Base-by-base conservation (phyloP, 2,113 vertebrate species). In the Hydrochoerus hydrochaeris region DNA sequence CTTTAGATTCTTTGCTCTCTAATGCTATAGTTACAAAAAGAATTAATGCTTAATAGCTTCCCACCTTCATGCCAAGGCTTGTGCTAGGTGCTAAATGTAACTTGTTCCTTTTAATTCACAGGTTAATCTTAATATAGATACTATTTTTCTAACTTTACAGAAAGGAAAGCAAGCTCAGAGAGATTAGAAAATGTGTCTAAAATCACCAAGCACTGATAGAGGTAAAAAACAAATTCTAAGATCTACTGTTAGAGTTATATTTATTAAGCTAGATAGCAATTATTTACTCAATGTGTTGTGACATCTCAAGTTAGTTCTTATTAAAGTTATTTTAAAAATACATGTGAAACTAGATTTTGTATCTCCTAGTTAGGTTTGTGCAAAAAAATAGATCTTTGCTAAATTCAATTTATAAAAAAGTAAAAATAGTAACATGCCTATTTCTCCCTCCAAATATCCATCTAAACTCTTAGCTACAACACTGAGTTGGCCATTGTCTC, bases 181-280 rank as follows among this genome's bases (percentile, higher is more conserved):
- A 90, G 30, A 91, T 52, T 92, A 96, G 95, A 9, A 88, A 80
- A 90, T 78, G 28, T 77, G 32, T 94, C 35, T 95, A 89, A 97
- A 94, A 73, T 87, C 57, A 95, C 6, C 57, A 87, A 94, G 46
- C 38, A 94, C 7, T 91, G 73, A 44, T 46, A 88, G 16, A 89
- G 49, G 16, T 92, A 52, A 97, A 86, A 97, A 97, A 81, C 20
- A 86, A 94, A 85, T 89, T 89, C 54, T 93, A 24, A 77, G 38
- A 95, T 71, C n/a, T 81, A 16, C 7, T 91, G 49, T 96, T 65
- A 81, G 32, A 75, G 4, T 78, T 90, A 95, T 9, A 95, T 96
- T 91, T 94, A 88, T 78, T 77, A 77, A 94, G 12, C 32, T 83
- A 46, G 83, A 82, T 81, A 90, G 17, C 69, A 96, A 95, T 85